A percentile compares a stretch with the other conserved stretches of the same genome.
Conservation (phyloP, 2,113 vertebrate genomes). For the Myrmecophaga tridactyla region DNA sequence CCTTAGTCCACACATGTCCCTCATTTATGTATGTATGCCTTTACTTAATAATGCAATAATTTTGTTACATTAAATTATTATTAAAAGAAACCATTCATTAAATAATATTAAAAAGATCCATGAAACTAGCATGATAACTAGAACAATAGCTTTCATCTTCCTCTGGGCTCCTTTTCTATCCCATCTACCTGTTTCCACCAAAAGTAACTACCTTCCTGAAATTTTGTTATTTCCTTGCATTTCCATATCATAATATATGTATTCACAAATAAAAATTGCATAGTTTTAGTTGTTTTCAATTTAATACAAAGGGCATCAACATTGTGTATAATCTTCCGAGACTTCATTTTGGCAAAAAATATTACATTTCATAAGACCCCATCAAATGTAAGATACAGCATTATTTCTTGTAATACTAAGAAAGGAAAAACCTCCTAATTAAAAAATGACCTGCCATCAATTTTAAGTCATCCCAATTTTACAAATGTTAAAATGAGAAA, state of each 20-base stretch:
- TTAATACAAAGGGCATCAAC: no score
- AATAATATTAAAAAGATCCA: neutral
- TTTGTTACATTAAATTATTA: neutral
- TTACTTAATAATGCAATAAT: no score
- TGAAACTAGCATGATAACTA: neutral
- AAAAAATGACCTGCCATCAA: neutral
- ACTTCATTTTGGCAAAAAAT: neutral
- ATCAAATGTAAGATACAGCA: neutral
- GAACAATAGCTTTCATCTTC: neutral
- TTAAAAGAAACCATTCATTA: neutral
- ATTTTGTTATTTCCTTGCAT: neutral
- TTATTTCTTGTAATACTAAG: neutral
- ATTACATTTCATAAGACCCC: neutral
- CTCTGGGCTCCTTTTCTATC: neutral
- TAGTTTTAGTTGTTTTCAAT: neutral
- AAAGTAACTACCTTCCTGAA: neutral
- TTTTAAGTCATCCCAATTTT: neutral
- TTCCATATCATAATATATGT: neutral
- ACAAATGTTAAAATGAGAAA: neutral
- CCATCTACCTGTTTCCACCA: neutral
- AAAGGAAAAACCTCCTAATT: neutral
- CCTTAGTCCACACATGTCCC: neutral
- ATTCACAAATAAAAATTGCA: neutral
- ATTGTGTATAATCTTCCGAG: neutral
- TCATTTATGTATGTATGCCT: neutral